Evolutionary conservation across 2,888 invertebrate species (phyloP).

Genomic region (Chrysopilus asiliformis): DNA sequence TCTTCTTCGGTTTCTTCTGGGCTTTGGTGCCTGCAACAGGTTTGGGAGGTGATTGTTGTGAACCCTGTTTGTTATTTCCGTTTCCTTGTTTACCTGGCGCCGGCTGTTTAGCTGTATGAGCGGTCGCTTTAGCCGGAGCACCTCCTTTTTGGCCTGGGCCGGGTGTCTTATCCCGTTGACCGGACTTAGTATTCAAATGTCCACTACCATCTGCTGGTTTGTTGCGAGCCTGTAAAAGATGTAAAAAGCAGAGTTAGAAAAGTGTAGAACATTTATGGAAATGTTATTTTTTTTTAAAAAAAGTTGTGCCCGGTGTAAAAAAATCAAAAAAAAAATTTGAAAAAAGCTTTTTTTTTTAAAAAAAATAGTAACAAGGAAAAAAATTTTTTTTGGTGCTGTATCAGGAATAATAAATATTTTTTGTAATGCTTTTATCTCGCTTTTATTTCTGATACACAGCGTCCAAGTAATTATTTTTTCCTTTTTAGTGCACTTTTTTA

Average conservation of each 20-base stretch:
- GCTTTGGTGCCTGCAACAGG: conserved; percentile 42
- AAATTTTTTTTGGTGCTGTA: no score
- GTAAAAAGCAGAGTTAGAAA: no score
- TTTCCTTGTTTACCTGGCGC: conserved; percentile 46
- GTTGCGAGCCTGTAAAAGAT: conserved; percentile 60
- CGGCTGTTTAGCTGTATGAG: conserved; percentile 37
- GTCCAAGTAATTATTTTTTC: no score
- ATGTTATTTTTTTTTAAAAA: background rate
- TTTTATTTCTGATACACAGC: no score
- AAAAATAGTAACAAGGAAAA: no score
- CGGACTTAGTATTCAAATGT: conserved; percentile 41
- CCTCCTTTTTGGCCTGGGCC: conserved; percentile 43
- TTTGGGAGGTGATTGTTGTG: conserved; percentile 16
- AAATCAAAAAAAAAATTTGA: background rate
- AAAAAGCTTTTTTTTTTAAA: no score
- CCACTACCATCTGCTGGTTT: conserved; percentile 68
- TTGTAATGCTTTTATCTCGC: no score
- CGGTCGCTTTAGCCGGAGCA: conserved; percentile 47
- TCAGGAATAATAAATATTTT: no score
- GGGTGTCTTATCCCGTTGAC: conserved; percentile 34
- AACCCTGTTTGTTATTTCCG: conserved; percentile 18
- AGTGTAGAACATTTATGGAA: no score
- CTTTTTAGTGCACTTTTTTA: no score
- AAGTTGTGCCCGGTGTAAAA: background rate
- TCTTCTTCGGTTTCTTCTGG: conserved; percentile 63